Percentiles rank a stretch among this genome's conserved stretches.
Conservation (phyloP, 2,797 vertebrate species). For the Notamacropus eugenii region DNA sequence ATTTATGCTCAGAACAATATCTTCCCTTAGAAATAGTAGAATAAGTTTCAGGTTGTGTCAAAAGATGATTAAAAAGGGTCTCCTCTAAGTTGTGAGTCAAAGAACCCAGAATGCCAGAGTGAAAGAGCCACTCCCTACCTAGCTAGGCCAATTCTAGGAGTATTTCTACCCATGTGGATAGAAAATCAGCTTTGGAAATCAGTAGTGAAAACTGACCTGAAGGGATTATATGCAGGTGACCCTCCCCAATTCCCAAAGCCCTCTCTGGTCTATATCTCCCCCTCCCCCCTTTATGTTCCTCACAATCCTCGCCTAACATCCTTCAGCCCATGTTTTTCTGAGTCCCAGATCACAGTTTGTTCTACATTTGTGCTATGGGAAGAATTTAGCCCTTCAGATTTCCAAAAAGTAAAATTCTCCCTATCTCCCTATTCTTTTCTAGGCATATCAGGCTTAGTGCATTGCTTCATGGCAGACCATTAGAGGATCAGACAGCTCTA, state of each 20-base stretch:
- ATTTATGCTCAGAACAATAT: background rate
- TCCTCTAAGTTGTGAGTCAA: background rate
- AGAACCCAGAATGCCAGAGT: background rate
- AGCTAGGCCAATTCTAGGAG: background rate
- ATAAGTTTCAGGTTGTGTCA: background rate
- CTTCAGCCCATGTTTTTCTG: background rate
- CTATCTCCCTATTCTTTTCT: background rate
- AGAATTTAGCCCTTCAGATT: background rate
- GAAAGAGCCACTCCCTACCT: background rate
- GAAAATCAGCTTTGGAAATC: background rate
- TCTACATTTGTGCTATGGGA: background rate
- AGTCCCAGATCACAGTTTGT: background rate
- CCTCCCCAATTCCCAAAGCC: background rate
- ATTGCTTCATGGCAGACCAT: background rate
- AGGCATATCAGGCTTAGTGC: accelerated
- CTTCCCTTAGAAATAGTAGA: background rate
- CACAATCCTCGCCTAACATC: background rate
- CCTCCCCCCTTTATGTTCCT: background rate
- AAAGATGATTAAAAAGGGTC: background rate
- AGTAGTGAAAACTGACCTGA: background rate
- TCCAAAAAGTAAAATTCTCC: background rate
- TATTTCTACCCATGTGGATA: background rate
- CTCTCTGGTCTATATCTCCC: background rate
- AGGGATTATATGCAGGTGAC: background rate
- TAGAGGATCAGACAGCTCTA: too few species aligned